A percentile compares a stretch with the other conserved stretches of the same genome.
Conservation (phyloP, 1,140 invertebrate species). For the Micrasema minimum region DNA sequence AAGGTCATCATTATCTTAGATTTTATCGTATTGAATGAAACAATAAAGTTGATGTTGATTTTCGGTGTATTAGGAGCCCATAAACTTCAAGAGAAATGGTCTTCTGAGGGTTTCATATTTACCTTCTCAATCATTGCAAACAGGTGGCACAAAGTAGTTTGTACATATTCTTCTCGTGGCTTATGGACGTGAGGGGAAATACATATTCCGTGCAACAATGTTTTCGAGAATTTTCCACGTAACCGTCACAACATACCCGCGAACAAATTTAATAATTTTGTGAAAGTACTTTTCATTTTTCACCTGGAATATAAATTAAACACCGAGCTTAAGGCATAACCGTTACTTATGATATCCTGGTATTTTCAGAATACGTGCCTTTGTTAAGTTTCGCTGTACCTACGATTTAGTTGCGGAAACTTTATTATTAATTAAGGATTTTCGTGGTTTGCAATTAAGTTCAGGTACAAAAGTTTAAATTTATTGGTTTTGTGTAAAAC, state of each 20-base stretch:
- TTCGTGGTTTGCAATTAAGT: too few species aligned
- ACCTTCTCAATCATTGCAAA: conserved; percentile 46
- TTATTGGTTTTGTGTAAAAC: too few species aligned
- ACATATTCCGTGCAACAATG: conserved; percentile 14
- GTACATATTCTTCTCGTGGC: conserved; percentile 32
- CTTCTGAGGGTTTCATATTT: conserved; percentile 40
- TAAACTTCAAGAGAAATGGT: conserved; percentile 20
- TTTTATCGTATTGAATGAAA: too few species aligned
- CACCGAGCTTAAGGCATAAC: background rate
- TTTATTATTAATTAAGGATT: too few species aligned
- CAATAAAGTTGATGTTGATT: too few species aligned
- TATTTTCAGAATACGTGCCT: background rate
- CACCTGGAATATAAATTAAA: conserved; percentile 26
- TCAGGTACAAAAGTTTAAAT: too few species aligned
- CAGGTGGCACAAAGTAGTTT: conserved; percentile 25
- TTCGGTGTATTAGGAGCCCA: conserved; percentile 15
- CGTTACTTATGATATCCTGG: conserved; percentile 7
- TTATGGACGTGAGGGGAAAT: conserved; percentile 30
- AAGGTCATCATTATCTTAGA: too few species aligned
- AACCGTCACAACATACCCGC: background rate
- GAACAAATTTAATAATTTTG: conserved; percentile 32
- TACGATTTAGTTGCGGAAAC: too few species aligned
- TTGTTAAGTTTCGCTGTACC: background rate
- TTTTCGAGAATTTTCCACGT: conserved; percentile 7
- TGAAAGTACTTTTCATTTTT: conserved; percentile 18